Conservation (phyloP, 2,888 invertebrate species). For the Leptinotarsa tumamoca region DNA sequence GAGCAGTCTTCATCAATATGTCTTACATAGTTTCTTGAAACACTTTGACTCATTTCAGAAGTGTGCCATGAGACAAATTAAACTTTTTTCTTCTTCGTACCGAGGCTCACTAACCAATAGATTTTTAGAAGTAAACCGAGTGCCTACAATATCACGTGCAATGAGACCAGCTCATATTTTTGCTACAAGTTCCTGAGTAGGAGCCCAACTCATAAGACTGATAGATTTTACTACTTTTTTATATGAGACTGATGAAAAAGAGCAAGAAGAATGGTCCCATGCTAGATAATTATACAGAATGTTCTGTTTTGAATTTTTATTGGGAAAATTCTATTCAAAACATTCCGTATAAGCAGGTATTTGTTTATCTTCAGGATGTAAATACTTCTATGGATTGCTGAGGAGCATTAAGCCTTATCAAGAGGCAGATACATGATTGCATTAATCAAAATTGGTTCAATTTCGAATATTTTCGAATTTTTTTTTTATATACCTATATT, state of each 20-base stretch:
- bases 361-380: constrained; percentile 61
- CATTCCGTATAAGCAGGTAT: constrained; percentile 52
- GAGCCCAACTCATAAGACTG: constrained; percentile 66
- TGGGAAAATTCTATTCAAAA: constrained; percentile 24
- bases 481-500: not conserved
- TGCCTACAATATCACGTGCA: constrained; percentile 59
- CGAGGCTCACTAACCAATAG: not conserved
- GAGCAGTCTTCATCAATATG: not conserved
- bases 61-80: not conserved
- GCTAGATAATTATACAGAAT: constrained; percentile 27
- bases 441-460: not conserved
- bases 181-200: constrained; percentile 63
- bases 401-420: constrained; percentile 62
- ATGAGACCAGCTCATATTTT: constrained; percentile 57
- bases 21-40: too few relatives aligned
- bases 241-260: constrained; percentile 58
- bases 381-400: constrained; percentile 60
- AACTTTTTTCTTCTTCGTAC: not conserved
- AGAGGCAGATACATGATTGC: constrained; percentile 52
- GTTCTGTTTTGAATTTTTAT: constrained; percentile 24
- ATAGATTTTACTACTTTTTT: constrained; percentile 60
- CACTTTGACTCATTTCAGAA: not conserved
- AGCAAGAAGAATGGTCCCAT: constrained; percentile 43
- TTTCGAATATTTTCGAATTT: not conserved
- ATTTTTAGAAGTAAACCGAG: constrained; percentile 53